Conservation (phyloP, 2,888 invertebrate species). For the Tetanocera ferruginea region DNA sequence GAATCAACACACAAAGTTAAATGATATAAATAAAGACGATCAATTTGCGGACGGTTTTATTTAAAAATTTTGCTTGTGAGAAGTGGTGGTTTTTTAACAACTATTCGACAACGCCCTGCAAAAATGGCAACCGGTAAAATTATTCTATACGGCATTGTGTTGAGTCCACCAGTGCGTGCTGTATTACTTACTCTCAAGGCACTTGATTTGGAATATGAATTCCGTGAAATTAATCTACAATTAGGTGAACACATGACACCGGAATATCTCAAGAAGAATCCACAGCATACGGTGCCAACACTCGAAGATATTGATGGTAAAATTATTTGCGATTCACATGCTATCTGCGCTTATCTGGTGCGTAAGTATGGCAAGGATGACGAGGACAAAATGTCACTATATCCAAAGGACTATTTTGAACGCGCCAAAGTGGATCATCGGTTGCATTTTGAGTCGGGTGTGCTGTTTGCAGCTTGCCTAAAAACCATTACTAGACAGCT, state of each 20-base stretch:
- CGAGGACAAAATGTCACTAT: slow-evolving; percentile 53
- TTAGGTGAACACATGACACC: slow-evolving; percentile 51
- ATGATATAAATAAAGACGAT: too few species aligned
- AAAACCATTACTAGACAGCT: slow-evolving; percentile 52
- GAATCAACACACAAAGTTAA: too few species aligned
- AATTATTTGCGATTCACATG: slow-evolving; percentile 62
- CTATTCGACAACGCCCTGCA: too few species aligned
- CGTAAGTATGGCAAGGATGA: slow-evolving; percentile 57
- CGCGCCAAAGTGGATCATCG: slow-evolving; percentile 64
- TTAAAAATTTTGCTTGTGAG: too few species aligned
- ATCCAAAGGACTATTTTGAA: slow-evolving; percentile 58
- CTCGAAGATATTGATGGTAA: slow-evolving; percentile 55
- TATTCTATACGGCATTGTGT: slow-evolving; percentile 56
- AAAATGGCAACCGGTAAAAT: slow-evolving; percentile 51
- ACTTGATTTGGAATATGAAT: slow-evolving; percentile 74
- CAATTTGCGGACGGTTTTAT: too few species aligned
- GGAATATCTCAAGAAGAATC: slow-evolving; percentile 59
- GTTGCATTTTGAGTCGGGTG: slow-evolving; percentile 61
- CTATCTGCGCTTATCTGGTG: slow-evolving; percentile 62
- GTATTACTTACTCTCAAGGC: slow-evolving; percentile 75
- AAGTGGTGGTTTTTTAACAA: too few species aligned
- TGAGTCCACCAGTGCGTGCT: slow-evolving; percentile 75
- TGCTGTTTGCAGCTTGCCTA: slow-evolving; percentile 55
- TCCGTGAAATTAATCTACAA: slow-evolving; percentile 49
- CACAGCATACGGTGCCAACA: slow-evolving; percentile 62